phyloP scores from a whole-genome alignment of 2,113 vertebrate genomes.

The Colistium nudipinnis region DNA sequence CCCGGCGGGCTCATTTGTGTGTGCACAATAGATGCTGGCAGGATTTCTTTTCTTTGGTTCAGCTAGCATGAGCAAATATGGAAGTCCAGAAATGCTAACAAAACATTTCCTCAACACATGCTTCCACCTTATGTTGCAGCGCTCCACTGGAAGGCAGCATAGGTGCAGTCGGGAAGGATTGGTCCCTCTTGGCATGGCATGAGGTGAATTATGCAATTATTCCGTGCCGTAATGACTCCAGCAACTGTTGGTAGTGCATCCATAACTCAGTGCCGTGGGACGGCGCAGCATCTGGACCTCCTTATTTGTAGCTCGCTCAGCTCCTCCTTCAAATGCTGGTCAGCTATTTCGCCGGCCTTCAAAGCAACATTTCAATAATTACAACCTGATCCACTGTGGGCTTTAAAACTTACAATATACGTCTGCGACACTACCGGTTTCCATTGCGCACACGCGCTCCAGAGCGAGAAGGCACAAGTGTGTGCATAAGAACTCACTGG shows the following conservation, averaged over 20 bases:
- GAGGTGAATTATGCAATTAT: slow-evolving; percentile 37
- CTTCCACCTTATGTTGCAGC: slow-evolving; percentile 15
- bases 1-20: slow-evolving; percentile 4
- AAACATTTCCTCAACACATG: slow-evolving; percentile 9
- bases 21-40: slow-evolving; percentile 10
- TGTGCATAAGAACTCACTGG: slow-evolving; percentile 2
- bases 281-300: slow-evolving; percentile 40
- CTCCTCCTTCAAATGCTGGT: slow-evolving; percentile 38
- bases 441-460: neutral
- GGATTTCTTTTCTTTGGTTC: neutral
- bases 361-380: slow-evolving; percentile 45
- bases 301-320: slow-evolving; percentile 46
- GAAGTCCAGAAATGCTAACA: slow-evolving; percentile 18
- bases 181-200: neutral
- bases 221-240: slow-evolving; percentile 29
- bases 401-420: slow-evolving; percentile 29
- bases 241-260: slow-evolving; percentile 33
- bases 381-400: slow-evolving; percentile 29
- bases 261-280: slow-evolving; percentile 20
- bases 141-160: neutral
- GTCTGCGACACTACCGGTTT: neutral
- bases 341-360: slow-evolving; percentile 52
- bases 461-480: slow-evolving; percentile 15
- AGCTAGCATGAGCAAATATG: neutral
- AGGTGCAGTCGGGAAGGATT: neutral